A percentile compares a stretch with the other conserved stretches of the same genome.
Evolutionary conservation across 2,113 vertebrate species (phyloP).

Genomic region (Nycticebus coucang): DNA sequence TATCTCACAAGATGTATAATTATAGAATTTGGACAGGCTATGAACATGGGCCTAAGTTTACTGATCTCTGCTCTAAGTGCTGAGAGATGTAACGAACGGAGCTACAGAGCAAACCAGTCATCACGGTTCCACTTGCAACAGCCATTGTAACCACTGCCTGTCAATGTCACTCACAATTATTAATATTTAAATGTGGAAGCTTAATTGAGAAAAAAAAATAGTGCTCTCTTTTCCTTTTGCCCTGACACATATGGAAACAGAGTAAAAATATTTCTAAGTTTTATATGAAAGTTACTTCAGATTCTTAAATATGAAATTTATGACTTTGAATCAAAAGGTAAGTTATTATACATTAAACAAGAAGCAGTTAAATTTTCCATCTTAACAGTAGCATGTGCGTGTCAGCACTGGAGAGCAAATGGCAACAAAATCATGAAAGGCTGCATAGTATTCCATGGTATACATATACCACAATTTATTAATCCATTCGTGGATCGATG

Average conservation of each 20-base stretch:
- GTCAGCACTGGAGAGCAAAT: no score
- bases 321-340: no score
- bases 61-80: not conserved
- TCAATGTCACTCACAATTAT: not conserved
- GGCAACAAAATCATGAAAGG: no score
- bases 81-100: not conserved
- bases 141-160: not conserved
- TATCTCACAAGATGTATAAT: not conserved
- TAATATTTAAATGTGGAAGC: not conserved
- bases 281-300: not conserved
- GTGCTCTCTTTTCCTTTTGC: not conserved
- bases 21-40: not conserved
- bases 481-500: no score
- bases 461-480: no score
- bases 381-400: no score
- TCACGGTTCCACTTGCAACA: not conserved
- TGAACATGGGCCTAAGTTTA: not conserved
- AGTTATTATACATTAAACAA: no score
- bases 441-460: no score
- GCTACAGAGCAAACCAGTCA: no score
- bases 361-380: no score
- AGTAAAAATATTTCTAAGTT: not conserved
- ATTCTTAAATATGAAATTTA: no score
- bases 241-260: not conserved
- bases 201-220: not conserved